Evolutionary conservation across 2,888 invertebrate species (phyloP).

Genomic region (Marronus borbonicus): DNA sequence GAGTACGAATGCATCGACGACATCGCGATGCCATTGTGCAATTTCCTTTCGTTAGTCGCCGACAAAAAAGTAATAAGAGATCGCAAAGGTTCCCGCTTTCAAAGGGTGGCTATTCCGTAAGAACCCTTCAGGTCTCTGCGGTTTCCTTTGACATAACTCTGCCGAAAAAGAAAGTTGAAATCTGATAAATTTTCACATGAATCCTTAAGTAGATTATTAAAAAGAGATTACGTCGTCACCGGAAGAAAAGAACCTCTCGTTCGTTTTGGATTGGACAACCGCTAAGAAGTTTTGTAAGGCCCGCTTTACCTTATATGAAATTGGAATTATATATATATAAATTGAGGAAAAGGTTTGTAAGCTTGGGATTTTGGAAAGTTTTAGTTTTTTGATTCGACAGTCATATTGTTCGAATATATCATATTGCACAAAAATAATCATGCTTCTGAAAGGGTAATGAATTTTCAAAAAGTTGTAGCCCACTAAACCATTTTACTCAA

Average conservation of each 20-base stretch:
- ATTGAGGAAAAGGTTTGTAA: not conserved
- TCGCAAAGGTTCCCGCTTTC: constrained; percentile 58
- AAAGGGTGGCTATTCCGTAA: constrained; percentile 57
- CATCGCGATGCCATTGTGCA: constrained; percentile 54
- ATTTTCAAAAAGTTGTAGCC: too few species aligned
- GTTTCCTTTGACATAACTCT: constrained; percentile 57
- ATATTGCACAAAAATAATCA: too few species aligned
- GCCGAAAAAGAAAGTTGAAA: constrained; percentile 55
- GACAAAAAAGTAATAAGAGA: constrained; percentile 59
- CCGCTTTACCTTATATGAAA: too few species aligned
- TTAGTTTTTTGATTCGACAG: too few species aligned
- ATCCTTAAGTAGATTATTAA: constrained; percentile 56
- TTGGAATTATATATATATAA: too few species aligned
- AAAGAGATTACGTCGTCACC: constrained; percentile 40
- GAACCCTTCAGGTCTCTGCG: constrained; percentile 58
- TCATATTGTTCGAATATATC: not conserved
- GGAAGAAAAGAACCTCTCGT: constrained; percentile 31
- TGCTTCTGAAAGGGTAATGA: too few species aligned
- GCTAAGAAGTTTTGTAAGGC: not conserved
- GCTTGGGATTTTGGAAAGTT: not conserved
- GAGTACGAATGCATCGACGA: constrained; percentile 44
- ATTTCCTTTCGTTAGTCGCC: constrained; percentile 56
- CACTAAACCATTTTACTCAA: too few species aligned
- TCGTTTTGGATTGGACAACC: not conserved
- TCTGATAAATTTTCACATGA: constrained; percentile 58